A percentile compares a stretch with the other conserved stretches of the same genome.
Evolutionary conservation across 2,797 vertebrate genomes (phyloP).

Genomic region (Tauraco hartlaubi): DNA sequence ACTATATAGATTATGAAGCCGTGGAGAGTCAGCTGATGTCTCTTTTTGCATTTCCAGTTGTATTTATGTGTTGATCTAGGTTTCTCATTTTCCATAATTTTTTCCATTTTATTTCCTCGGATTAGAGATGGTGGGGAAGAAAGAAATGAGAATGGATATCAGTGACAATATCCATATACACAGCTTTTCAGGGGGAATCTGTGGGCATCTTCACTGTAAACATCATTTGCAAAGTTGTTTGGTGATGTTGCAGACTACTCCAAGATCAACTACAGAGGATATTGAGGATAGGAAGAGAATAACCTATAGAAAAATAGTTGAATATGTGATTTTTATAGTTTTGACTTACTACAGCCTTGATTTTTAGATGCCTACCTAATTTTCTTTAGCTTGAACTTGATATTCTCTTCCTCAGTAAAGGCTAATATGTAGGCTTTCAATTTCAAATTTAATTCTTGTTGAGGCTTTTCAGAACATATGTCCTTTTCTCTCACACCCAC

Average conservation of each 20-base stretch:
- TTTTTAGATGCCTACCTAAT: neutral
- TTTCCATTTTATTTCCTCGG: neutral
- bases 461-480: neutral
- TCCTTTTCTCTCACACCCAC: slow-evolving; percentile 9
- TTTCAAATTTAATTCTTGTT: neutral
- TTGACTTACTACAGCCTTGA: neutral
- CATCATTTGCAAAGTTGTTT: neutral
- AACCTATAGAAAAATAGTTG: neutral
- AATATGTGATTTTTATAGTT: neutral
- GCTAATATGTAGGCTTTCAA: neutral
- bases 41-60: slow-evolving; percentile 14
- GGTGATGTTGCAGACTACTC: neutral
- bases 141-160: neutral
- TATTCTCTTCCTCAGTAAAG: neutral
- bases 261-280: neutral
- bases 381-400: neutral
- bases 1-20: neutral
- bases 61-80: neutral
- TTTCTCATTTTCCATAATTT: neutral
- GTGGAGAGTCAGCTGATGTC: slow-evolving; percentile 18
- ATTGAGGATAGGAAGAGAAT: neutral
- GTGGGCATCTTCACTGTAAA: neutral
- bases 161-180: neutral
- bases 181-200: neutral
- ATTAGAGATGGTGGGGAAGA: neutral